Evolutionary conservation across 2,797 vertebrate species (phyloP).

Genomic region (Notolepis coatsorum): DNA sequence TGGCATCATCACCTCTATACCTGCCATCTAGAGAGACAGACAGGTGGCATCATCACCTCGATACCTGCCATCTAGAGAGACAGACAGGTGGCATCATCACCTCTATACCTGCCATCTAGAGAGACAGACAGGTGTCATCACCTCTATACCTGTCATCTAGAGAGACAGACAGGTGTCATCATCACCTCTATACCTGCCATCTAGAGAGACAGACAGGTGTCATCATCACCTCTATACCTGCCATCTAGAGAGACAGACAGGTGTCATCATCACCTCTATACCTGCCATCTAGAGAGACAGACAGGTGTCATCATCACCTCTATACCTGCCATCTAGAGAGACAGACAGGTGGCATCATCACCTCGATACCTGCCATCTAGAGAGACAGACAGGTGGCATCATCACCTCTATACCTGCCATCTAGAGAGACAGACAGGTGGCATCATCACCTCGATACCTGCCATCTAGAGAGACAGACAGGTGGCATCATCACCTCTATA

Average conservation of each 20-base stretch:
- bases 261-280: slow-evolving; percentile 81
- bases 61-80: slow-evolving; percentile 67
- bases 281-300: slow-evolving; percentile 69
- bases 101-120: slow-evolving; percentile 68
- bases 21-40: slow-evolving; percentile 68
- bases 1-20: slow-evolving; percentile 81
- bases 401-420: slow-evolving; percentile 78
- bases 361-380: slow-evolving; percentile 68
- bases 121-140: no score
- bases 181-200: slow-evolving; percentile 78
- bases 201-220: no score
- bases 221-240: slow-evolving; percentile 78
- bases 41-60: no score
- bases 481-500: slow-evolving; percentile 81
- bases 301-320: no score
- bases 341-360: no score
- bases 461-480: no score
- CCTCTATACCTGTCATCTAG: slow-evolving; percentile 68
- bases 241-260: no score
- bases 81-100: no score
- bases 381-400: no score
- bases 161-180: no score
- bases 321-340: slow-evolving; percentile 64
- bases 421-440: no score
- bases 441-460: slow-evolving; percentile 78